Conservation (phyloP, 2,797 vertebrate genomes). For the Enteromius mattozi region DNA sequence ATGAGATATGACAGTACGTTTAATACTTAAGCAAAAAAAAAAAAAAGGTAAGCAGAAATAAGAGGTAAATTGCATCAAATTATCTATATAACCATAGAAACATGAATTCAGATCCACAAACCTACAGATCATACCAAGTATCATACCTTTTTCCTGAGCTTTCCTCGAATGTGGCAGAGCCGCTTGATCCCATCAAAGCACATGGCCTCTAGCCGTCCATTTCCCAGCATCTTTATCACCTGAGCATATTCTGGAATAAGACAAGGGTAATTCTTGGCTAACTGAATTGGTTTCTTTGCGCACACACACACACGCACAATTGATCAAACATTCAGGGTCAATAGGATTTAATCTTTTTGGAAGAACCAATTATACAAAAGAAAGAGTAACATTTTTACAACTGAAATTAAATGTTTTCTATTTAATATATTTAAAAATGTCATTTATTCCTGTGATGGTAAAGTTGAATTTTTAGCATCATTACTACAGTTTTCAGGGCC, state of each 20-base stretch:
- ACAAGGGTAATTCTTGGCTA: neutral
- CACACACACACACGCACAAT: neutral
- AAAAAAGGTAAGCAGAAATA: too few species aligned
- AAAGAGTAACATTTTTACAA: neutral
- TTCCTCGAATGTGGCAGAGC: slow-evolving; percentile 97
- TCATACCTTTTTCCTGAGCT: slow-evolving; percentile 95
- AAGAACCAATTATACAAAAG: neutral
- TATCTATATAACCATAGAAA: neutral
- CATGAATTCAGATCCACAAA: neutral
- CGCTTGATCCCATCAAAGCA: slow-evolving; percentile 97
- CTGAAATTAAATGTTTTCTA: neutral
- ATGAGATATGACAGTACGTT: neutral
- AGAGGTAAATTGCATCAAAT: neutral
- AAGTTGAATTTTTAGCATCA: neutral
- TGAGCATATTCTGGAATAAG: slow-evolving; percentile 88
- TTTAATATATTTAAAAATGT: neutral
- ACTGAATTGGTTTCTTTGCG: neutral
- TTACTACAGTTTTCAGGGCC: neutral
- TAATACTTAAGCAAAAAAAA: neutral
- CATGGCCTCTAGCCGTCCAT: slow-evolving; percentile 94
- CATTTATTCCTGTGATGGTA: too few species aligned
- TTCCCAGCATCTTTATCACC: slow-evolving; percentile 98
- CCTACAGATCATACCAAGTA: neutral
- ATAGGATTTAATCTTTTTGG: neutral
- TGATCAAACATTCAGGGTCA: neutral